A percentile compares a stretch with the other conserved stretches of the same genome.
phyloP scores from a whole-genome alignment of 92 coral and sea anemone species.

The Bergia sp. region DNA sequence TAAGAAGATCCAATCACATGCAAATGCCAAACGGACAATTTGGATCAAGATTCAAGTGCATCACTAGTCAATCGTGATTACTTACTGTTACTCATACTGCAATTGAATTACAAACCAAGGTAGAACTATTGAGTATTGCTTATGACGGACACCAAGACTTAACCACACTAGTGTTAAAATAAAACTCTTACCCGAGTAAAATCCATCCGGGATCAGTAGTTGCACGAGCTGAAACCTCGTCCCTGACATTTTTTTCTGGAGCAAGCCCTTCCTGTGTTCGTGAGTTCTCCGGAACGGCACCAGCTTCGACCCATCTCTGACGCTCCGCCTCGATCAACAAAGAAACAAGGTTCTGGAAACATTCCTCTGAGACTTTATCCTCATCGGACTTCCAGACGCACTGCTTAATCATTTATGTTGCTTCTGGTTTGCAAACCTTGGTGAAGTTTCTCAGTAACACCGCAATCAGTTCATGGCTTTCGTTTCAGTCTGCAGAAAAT shows the following conservation, averaged over 20 bases:
- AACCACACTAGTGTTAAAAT: background rate
- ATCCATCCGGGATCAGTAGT: conserved; percentile 30
- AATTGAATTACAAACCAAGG: background rate
- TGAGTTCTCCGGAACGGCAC: conserved; percentile 1
- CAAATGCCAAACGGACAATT: too few relatives aligned
- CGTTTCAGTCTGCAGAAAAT: background rate
- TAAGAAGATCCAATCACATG: too few relatives aligned
- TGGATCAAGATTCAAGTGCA: too few relatives aligned
- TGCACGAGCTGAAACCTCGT: conserved; percentile 14
- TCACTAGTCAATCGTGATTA: too few relatives aligned
- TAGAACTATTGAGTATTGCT: too few relatives aligned
- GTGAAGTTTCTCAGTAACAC: background rate
- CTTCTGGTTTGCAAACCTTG: too few relatives aligned
- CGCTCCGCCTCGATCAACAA: conserved; percentile 32
- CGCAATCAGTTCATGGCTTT: background rate
- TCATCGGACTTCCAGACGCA: conserved; percentile 36
- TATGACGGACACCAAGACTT: background rate
- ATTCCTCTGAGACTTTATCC: conserved; percentile 21
- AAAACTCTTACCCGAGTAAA: conserved; percentile 23
- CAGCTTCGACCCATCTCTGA: conserved; percentile 34
- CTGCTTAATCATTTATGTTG: conserved; percentile 10
- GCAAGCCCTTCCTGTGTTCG: background rate
- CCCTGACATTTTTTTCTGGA: conserved; percentile 1
- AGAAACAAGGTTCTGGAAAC: background rate
- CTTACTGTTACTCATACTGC: background rate